These are phyloP conservation scores for Caenorhabditis becei DNA, from an alignment of 2,888 invertebrate species.

Conservation along the genomic window DNA sequence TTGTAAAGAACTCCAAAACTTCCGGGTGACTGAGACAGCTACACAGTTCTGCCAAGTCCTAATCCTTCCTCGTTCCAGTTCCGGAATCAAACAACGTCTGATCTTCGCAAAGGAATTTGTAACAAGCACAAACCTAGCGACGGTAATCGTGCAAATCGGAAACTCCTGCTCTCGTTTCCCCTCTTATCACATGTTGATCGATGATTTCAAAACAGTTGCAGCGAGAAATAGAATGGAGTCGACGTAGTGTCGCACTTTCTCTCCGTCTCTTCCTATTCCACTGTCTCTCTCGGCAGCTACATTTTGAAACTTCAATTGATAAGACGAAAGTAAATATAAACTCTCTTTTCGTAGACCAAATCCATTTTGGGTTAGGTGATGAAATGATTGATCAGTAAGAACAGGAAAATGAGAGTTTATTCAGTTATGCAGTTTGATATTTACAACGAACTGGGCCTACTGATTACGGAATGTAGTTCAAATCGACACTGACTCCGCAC, in stretches of 20 bases:
- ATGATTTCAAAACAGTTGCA: conserved; percentile 47
- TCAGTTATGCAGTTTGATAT: conserved; percentile 2
- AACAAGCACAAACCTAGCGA: background rate
- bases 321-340: too few species aligned
- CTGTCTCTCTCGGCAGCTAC: too few species aligned
- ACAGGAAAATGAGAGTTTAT: background rate
- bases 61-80: too few species aligned
- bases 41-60: too few species aligned
- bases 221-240: conserved; percentile 14
- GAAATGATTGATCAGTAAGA: too few species aligned
- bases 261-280: too few species aligned
- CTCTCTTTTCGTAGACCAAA: too few species aligned
- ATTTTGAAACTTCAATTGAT: too few species aligned
- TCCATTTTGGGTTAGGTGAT: too few species aligned
- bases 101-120: background rate
- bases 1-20: too few species aligned
- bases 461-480: conserved; percentile 59
- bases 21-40: too few species aligned
- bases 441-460: conserved; percentile 2
- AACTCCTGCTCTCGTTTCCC: background rate
- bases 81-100: background rate
- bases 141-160: conserved; percentile 1
- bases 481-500: conserved; percentile 69
- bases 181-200: conserved; percentile 15
- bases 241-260: background rate